Evolutionary conservation across 2,797 vertebrate species (phyloP).

Genomic region (Lemur catta): DNA sequence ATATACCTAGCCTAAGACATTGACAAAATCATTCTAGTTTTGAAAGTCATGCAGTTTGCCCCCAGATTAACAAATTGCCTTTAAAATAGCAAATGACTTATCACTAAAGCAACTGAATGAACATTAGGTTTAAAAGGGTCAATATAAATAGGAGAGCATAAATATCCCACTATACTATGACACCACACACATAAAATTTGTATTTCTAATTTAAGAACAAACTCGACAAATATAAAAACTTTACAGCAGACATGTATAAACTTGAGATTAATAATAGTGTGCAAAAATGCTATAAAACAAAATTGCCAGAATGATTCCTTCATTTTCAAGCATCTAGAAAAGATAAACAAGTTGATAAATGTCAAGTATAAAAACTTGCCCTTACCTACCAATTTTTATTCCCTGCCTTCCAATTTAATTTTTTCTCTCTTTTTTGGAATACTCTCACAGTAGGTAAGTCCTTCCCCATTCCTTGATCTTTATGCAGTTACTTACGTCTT

Average conservation of each 20-base stretch:
- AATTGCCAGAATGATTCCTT: slow-evolving; percentile 47
- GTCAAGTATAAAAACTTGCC: slow-evolving; percentile 26
- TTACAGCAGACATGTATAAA: slow-evolving; percentile 21
- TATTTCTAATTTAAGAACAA: slow-evolving; percentile 63
- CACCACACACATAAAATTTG: slow-evolving; percentile 9
- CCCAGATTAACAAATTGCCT: slow-evolving; percentile 35
- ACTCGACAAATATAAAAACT: slow-evolving; percentile 57
- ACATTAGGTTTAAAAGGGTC: slow-evolving; percentile 31
- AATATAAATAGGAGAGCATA: slow-evolving; percentile 26
- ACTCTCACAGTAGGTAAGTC: not conserved
- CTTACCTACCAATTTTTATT: slow-evolving; percentile 41
- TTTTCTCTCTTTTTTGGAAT: not conserved
- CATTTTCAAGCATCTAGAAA: slow-evolving; percentile 34
- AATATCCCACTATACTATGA: slow-evolving; percentile 20
- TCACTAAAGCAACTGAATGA: slow-evolving; percentile 27
- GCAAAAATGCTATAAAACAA: slow-evolving; percentile 37
- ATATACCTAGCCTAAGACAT: not conserved
- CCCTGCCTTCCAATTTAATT: not conserved
- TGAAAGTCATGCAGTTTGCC: slow-evolving; percentile 10
- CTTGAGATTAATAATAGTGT: slow-evolving; percentile 11
- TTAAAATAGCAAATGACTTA: slow-evolving; percentile 54
- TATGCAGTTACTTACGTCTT: slow-evolving; percentile 84
- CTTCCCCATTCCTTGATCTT: not conserved
- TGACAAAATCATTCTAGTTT: slow-evolving; percentile 20
- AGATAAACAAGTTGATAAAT: slow-evolving; percentile 23